phyloP scores from a whole-genome alignment of 2,797 vertebrate species.

The Enteromius fasciolatus region DNA sequence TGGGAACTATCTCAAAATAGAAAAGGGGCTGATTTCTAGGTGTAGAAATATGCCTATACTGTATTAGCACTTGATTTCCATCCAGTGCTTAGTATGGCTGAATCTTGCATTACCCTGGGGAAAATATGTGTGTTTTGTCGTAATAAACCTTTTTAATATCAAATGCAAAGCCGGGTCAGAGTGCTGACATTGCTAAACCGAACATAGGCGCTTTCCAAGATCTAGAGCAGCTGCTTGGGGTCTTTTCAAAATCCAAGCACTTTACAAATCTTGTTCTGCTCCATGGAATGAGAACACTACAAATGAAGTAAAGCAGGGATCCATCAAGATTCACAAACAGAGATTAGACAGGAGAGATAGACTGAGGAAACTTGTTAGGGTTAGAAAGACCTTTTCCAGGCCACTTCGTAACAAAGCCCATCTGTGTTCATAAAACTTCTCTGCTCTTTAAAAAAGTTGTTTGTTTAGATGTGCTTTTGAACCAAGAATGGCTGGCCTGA shows the following conservation, averaged over 20 bases:
- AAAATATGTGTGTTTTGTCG: slow-evolving; percentile 27
- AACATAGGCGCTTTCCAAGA: slow-evolving; percentile 27
- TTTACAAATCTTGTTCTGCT: slow-evolving; percentile 69
- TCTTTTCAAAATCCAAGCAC: slow-evolving; percentile 67
- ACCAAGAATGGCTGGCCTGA: slow-evolving; percentile 52
- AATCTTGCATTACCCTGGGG: not conserved
- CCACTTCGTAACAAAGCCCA: slow-evolving; percentile 45
- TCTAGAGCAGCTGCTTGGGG: slow-evolving; percentile 73
- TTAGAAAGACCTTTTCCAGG: slow-evolving; percentile 29
- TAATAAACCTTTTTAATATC: slow-evolving; percentile 26
- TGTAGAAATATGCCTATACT: not conserved
- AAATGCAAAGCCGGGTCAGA: slow-evolving; percentile 16
- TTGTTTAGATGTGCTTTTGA: slow-evolving; percentile 64
- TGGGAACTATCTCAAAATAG: slow-evolving; percentile 4
- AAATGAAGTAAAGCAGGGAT: slow-evolving; percentile 66
- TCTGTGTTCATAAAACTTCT: slow-evolving; percentile 60
- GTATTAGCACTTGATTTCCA: not conserved
- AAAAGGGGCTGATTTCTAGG: slow-evolving; percentile 16
- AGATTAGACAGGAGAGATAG: slow-evolving; percentile 55
- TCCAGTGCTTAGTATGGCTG: not conserved
- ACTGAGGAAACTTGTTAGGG: slow-evolving; percentile 48
- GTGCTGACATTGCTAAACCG: slow-evolving; percentile 29
- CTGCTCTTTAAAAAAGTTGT: slow-evolving; percentile 61
- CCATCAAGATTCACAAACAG: slow-evolving; percentile 59
- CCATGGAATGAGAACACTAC: slow-evolving; percentile 72